Evolutionary conservation across 1,140 invertebrate species (phyloP), one percentile per base, ranked within the genome.

Genomic region (Coelopa frigida): DNA sequence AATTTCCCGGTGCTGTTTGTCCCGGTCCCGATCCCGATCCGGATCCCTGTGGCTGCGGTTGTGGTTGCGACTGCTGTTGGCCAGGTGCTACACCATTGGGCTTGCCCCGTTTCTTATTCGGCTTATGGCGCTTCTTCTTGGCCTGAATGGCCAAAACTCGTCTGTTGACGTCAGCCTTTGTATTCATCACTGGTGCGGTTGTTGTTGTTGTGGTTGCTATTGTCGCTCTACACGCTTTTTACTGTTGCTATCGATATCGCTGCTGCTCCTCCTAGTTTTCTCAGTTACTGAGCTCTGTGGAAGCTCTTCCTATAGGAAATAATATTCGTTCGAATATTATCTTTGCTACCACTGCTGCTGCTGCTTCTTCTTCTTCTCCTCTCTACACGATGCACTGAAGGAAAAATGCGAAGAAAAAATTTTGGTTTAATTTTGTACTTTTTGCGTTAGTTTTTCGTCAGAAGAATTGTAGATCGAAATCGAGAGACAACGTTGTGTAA

Each of bases 111-210:
- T 86, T 85, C 70, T 87, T 87, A 54, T 77, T 81, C 45, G 81
- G 78, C 84, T 87, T 88, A 74, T 88, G 85, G 50, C 87, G 78
- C 70, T 89, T 89, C 73, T 89, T 89, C 76, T 89, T 89, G 50
- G 87, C 85, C 75, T 89, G 84, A 62, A 89, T 89, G 63, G 85
- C 85, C 68, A 89, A 75, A 67, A 89, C 85, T 64, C 87, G 78
- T 71, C 86, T 81, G 75, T 89, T 89, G 70, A 87, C 85, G 74
- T 89, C 86, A 70, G 81, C 84, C 78, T 87, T 87, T 70, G 82
- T 79, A 76, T 83, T 87, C 84, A 87, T 87, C n/a, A 31, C 18
- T 23, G 31, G 23, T 12, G 15, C 29, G 5, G 36, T 46, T 37
- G 8, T 18, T 3, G 11, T 44, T 18, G 6, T 36, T 36, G 14